These are phyloP conservation scores for Reinhardtius hippoglossoides DNA, from an alignment of 2,113 vertebrate species.

Conservation along the genomic window DNA sequence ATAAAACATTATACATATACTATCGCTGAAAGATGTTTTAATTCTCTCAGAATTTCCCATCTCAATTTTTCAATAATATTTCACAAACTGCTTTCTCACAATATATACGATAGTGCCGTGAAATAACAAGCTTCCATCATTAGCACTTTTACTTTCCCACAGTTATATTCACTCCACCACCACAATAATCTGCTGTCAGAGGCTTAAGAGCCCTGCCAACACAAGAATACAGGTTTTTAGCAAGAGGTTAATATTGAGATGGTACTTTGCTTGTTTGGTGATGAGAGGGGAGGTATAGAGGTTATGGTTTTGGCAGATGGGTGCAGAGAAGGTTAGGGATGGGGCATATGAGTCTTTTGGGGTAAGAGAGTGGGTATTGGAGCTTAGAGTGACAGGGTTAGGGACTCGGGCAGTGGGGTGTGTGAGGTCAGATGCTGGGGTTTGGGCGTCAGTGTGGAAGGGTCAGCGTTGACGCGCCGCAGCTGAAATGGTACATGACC, in stretches of 20 bases:
- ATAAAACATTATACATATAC: conserved; percentile 21
- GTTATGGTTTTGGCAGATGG: conserved; percentile 76
- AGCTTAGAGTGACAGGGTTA: conserved; percentile 82
- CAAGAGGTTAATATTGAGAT: conserved; percentile 76
- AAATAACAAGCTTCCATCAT: conserved; percentile 44
- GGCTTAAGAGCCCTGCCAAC: conserved; percentile 65
- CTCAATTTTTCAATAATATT: conserved; percentile 23
- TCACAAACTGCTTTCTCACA: conserved; percentile 27
- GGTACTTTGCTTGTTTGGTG: conserved; percentile 73
- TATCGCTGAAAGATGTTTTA: conserved; percentile 1
- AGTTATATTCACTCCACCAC: conserved; percentile 34
- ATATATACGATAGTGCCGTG: conserved; percentile 18
- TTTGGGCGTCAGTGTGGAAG: conserved; percentile 54
- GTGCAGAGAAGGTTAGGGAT: conserved; percentile 72
- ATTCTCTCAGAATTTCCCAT: conserved; percentile 11
- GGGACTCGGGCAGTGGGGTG: conserved; percentile 74
- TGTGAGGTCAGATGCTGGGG: conserved; percentile 70
- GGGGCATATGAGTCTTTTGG: conserved; percentile 67
- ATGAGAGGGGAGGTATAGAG: conserved; percentile 77
- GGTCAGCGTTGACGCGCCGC: conserved; percentile 63
- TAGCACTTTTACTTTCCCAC: conserved; percentile 72
- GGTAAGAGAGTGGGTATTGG: conserved; percentile 62
- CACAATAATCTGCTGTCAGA: conserved; percentile 51
- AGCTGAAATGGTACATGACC: conserved; percentile 68
- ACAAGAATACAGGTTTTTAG: conserved; percentile 55